These are phyloP conservation scores for Dendronephthya gigantea DNA, from an alignment of 64 coral and sea anemone species.

Conservation along the genomic window DNA sequence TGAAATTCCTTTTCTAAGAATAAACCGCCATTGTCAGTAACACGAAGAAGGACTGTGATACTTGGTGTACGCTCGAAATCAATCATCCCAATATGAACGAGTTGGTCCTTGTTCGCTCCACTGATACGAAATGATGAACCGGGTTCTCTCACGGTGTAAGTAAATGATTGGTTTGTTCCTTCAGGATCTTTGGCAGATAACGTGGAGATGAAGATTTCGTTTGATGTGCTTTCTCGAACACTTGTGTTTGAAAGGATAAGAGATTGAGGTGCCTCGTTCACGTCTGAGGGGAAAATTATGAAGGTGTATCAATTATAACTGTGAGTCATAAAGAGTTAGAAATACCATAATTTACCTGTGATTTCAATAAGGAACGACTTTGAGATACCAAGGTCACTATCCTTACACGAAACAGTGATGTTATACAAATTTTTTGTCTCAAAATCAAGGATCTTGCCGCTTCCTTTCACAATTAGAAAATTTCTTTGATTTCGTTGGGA, in stretches of 20 bases:
- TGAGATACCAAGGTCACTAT: background rate
- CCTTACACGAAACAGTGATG: background rate
- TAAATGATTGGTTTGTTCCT: slow-evolving; percentile 36
- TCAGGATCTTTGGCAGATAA: slow-evolving; percentile 69
- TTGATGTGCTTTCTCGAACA: slow-evolving; percentile 48
- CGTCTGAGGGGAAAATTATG: slow-evolving; percentile 36
- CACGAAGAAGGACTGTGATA: slow-evolving; percentile 43
- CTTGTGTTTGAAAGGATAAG: slow-evolving; percentile 50
- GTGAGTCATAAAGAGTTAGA: no score
- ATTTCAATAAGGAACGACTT: background rate
- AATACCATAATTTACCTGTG: background rate
- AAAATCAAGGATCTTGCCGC: background rate
- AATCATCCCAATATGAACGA: slow-evolving; percentile 46
- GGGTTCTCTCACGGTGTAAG: slow-evolving; percentile 46
- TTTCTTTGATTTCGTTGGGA: slow-evolving; percentile 44
- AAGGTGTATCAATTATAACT: background rate
- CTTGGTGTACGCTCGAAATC: slow-evolving; percentile 59
- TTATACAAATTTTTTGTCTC: background rate
- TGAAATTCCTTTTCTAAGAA: slow-evolving; percentile 47
- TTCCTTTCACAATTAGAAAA: slow-evolving; percentile 42
- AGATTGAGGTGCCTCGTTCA: slow-evolving; percentile 60
- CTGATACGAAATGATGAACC: background rate
- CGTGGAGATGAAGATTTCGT: slow-evolving; percentile 36
- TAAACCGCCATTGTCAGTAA: slow-evolving; percentile 57
- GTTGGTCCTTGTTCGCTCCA: background rate